Conservation (phyloP, 2,797 vertebrate genomes). For the Rhinoraja longicauda region DNA sequence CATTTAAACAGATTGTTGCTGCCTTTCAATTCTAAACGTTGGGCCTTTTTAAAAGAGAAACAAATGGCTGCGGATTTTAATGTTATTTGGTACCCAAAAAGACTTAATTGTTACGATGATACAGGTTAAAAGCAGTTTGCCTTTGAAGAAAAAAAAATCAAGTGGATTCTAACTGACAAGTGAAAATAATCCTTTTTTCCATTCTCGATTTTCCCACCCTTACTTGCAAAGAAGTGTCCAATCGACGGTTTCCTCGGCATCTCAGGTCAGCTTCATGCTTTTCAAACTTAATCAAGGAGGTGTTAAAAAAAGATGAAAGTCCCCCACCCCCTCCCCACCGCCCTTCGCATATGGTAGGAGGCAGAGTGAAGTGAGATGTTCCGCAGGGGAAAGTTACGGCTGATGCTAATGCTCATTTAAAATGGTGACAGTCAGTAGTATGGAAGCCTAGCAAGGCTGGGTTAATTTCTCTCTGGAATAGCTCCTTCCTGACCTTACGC, state of each 20-base stretch:
- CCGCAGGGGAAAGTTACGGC: slow-evolving; percentile 76
- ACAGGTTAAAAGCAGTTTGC: slow-evolving; percentile 47
- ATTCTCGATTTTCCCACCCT: slow-evolving; percentile 50
- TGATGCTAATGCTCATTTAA: slow-evolving; percentile 91
- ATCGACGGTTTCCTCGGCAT: slow-evolving; percentile 54
- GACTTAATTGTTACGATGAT: slow-evolving; percentile 52
- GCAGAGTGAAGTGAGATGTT: slow-evolving; percentile 65
- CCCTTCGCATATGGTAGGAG: slow-evolving; percentile 48
- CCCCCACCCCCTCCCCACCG: slow-evolving; percentile 41
- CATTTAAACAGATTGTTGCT: slow-evolving; percentile 17
- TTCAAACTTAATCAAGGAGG: slow-evolving; percentile 60
- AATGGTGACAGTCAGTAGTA: slow-evolving; percentile 80
- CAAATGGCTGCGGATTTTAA: slow-evolving; percentile 12
- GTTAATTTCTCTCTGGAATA: slow-evolving; percentile 98
- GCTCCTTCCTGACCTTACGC: slow-evolving; percentile 78
- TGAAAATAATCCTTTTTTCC: slow-evolving; percentile 66
- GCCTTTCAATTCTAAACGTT: slow-evolving; percentile 1
- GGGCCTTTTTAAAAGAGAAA: neutral
- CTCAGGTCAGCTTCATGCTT: slow-evolving; percentile 66
- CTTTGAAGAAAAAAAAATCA: slow-evolving; percentile 53
- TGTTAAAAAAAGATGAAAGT: slow-evolving; percentile 66
- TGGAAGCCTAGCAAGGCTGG: slow-evolving; percentile 68
- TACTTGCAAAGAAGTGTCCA: slow-evolving; percentile 49
- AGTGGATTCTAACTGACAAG: slow-evolving; percentile 63
- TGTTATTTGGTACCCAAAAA: slow-evolving; percentile 34